Base-by-base conservation (phyloP, 2,888 invertebrate genomes). In the Caenorhabditis zanzibari region DNA sequence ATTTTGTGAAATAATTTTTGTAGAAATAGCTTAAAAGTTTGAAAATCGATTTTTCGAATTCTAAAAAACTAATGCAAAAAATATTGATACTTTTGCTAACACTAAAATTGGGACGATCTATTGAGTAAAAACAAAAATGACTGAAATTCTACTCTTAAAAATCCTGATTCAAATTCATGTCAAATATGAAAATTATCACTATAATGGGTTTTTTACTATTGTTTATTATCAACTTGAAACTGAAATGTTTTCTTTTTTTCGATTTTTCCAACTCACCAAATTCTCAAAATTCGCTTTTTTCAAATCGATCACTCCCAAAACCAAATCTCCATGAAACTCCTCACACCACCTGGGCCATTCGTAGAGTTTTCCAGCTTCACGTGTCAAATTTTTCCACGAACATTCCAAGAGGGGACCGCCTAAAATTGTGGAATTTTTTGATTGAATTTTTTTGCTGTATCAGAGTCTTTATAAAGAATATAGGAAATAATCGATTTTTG, bases 291-390 rank as follows among this genome's bases (percentile, higher is more conserved):
- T 19, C 22, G 77, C 77, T 0, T 5, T 38, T 0, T 10, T 19
- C 63, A 79, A 44, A 44, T 79, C 54, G 24, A 79, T 56, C 12
- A 22, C 5, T 2, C 32, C 16, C 35, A 72, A 44, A 22, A 38
- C 2, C 56, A 79, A 38, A 35, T 22, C 19, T 35, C 79, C 79
- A 16, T 38, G 10, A 64, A 79, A 79, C 16, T 71, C 56, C 44
- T 56, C 28, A 52, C 79, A 79, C 24, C 32, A 26, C 3, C 24
- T 35, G 0, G 63, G 71, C 79, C 79, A 79, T 28, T 44, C 19
- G 66, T 41, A 32, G n/a, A 14, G 10, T 58, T 28, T 44, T 12
- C n/a, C 19, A 12, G n/a, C 2, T 3, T n/a, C 61, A 44, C 52
- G 63, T 52, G 32, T 63, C 61, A 61, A 7, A 16, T 44, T 41